phyloP scores from a whole-genome alignment of 2,797 vertebrate species.

The Pseudochromis fuscus region DNA sequence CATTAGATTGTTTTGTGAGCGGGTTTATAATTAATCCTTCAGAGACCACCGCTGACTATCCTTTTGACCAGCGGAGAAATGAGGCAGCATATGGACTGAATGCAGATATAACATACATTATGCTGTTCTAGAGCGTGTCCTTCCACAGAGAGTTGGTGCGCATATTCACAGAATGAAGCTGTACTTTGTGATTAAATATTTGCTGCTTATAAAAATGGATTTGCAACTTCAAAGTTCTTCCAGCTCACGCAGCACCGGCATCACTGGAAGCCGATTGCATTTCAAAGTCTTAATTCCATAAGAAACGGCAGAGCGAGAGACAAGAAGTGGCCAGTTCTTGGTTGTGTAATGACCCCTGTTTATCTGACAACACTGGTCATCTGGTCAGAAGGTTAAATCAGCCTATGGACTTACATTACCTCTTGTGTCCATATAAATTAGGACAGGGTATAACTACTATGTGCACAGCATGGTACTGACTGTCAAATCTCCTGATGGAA shows the following conservation, averaged over 20 bases:
- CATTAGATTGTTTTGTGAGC: conserved; percentile 61
- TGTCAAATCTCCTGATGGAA: neutral
- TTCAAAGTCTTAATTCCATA: conserved; percentile 3
- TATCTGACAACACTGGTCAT: neutral
- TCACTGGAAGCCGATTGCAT: conserved; percentile 1
- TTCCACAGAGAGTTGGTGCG: conserved; percentile 3
- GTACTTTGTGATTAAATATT: conserved; percentile 27
- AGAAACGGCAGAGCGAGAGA: neutral
- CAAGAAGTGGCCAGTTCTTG: neutral
- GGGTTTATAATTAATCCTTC: conserved; percentile 74
- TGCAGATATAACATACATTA: conserved; percentile 52
- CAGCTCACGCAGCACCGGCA: neutral
- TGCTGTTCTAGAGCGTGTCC: conserved; percentile 1
- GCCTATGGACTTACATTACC: conserved; percentile 1
- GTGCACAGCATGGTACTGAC: neutral
- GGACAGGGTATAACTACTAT: neutral
- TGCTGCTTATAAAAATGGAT: conserved; percentile 37
- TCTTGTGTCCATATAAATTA: neutral
- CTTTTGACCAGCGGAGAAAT: conserved; percentile 30
- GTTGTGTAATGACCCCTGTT: neutral
- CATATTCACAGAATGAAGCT: conserved; percentile 19
- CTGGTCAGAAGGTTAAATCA: neutral
- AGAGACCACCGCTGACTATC: conserved; percentile 57
- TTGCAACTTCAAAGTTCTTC: conserved; percentile 32
- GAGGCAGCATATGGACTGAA: conserved; percentile 46